A percentile compares a stretch with the other conserved stretches of the same genome.
These are phyloP conservation scores for Ascaphus truei DNA, from an alignment of 2,113 vertebrate species.

Conservation along the genomic window DNA sequence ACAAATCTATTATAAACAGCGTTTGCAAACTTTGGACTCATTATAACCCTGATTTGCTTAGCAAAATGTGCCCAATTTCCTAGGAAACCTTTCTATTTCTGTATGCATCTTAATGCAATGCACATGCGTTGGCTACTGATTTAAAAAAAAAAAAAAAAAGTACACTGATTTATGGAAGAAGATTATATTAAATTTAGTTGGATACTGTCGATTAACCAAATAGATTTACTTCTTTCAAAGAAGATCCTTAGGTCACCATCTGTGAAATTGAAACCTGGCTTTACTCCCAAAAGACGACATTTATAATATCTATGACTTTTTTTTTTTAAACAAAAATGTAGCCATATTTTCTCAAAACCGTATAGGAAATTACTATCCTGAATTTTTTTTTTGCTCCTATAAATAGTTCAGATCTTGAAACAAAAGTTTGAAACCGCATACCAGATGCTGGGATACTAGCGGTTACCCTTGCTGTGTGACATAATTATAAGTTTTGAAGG, in stretches of 20 bases:
- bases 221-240: conserved; percentile 37
- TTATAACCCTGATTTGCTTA: too few species aligned
- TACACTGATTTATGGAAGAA: conserved; percentile 49
- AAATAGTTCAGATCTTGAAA: conserved; percentile 77
- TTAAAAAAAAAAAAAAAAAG: conserved; percentile 45
- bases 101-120: conserved; percentile 48
- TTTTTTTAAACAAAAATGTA: conserved; percentile 57
- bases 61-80: too few species aligned
- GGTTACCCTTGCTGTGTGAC: conserved; percentile 76
- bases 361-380: conserved; percentile 74
- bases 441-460: conserved; percentile 72
- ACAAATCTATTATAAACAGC: too few species aligned
- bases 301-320: conserved; percentile 53
- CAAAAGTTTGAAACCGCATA: conserved; percentile 75
- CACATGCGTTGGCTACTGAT: conserved; percentile 51
- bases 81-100: conserved; percentile 29
- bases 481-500: conserved; percentile 74
- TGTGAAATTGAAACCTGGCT: not conserved
- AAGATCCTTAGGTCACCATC: conserved; percentile 38
- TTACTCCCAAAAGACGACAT: conserved; percentile 31
- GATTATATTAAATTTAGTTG: conserved; percentile 44
- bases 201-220: conserved; percentile 47
- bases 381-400: conserved; percentile 69
- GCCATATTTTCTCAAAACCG: conserved; percentile 61
- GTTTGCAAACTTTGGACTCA: too few species aligned